Evolutionary conservation across 2,113 vertebrate genomes (phyloP), one percentile per base, ranked within the genome.

Genomic region (Microtus montanus): DNA sequence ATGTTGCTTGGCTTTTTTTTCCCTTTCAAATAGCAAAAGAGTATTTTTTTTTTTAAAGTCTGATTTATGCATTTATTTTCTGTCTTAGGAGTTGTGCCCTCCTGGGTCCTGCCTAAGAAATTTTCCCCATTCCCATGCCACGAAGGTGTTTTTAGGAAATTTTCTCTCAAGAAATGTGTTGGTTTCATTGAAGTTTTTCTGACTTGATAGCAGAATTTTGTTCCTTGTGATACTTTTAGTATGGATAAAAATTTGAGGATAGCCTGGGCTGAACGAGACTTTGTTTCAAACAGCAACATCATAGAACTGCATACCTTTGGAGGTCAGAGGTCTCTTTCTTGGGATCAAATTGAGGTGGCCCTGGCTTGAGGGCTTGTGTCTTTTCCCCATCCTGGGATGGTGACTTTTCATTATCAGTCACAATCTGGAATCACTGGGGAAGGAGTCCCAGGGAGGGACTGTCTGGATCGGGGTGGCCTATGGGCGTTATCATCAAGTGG

Each of bases 41-140:
- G 12, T 83, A 71, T 87, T 77, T 63, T 78, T 63, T 78, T 47
- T 78, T 58, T 47, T 7, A 77, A 80, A 80, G 2, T 84, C 35
- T 94, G 41, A 70, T 87, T 94, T 87, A 74, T 86, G 58, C 49
- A 68, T 70, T 92, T 92, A 26, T 61, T 49, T 78, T 70, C 71
- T 22, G 17, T 87, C 3, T 83, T 64, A 33, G 33, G 49, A 19
- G 4, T 75, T 77, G 41, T 47, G 22, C 61, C 75, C 91, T 63
- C 54, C 58, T 80, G 52, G 88, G 44, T 4, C 8, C 15, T 26
- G 35, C 22, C 79, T 61, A 83, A 90, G 84, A 90, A 78, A 73
- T 52, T 22, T 70, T 73, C 71, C 30, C 15, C 84, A 91, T 58
- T 1, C 24, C 17, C 44, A 35, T 49, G 12, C 44, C 30, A 63